Base-by-base conservation (phyloP, 2,888 invertebrate genomes). In the Myopa testacea region DNA sequence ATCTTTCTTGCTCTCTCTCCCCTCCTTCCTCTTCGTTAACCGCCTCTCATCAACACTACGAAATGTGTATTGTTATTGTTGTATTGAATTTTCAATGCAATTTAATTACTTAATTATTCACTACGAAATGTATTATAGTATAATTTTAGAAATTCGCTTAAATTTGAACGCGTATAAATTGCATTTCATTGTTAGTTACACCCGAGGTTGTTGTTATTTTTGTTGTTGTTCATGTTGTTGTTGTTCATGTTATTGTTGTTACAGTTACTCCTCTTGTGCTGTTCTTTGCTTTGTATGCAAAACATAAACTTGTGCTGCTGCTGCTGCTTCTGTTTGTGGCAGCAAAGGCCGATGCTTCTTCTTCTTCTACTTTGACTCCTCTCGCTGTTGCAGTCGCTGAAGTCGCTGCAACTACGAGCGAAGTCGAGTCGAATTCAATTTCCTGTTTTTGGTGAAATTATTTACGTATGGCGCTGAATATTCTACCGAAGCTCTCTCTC, bases 381-480 rank as follows among this genome's bases (percentile, higher is more conserved):
- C 26, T 26, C 34, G 68, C 40, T 58, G 68, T 38, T 12, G 75
- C 38, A 3, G 62, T 4, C 68, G 40, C 40, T 40, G 67, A 6
- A 55, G 68, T 40, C 45, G 77, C 69, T 68, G 73, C 78, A 52
- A 55, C 77, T 74, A 68, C 79, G 77, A 67, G 77, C 79, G 79
- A 81, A 80, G 79, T 77, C 79, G 76, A 55, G 70, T 34, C 81
- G 80, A 82, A 82, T 82, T 82, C 82, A 82, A 82, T 82, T 82
- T 82, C 81, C 81, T 80, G 72, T 76, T 77, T 69, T 75, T 69
- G 75, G 75, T 75, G 34, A 60, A 75, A 75, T 68, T 75, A 45
- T 75, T 68, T 75, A 75, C 75, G 69, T 45, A 69, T 60, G 75
- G 58, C 58, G 58, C 40, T 75, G 75, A 67, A 67, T 75, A 68